Evolutionary conservation across 2,888 invertebrate genomes (phyloP), one percentile per base, ranked within the genome.

Genomic region (Bellardia pandia): DNA sequence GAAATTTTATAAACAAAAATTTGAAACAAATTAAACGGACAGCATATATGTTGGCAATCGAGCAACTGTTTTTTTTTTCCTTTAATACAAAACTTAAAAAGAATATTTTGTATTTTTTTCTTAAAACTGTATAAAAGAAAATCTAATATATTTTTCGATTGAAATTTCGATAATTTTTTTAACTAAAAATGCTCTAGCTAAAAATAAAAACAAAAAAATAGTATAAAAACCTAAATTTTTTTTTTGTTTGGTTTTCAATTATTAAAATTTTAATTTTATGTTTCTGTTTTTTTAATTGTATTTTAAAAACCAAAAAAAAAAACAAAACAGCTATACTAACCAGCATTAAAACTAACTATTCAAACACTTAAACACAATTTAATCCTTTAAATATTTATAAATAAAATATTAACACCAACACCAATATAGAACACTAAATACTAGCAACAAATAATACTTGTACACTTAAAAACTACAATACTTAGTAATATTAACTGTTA

Each of bases 11-110:
- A 64, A 42, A 60, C 13, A 56, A 79, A 69, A 79, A 30, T 76
- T 30, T 71, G 37, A 53, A 75, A 75, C 69, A 79, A 56, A 85
- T 71, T 80, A 90, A 91, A 91, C 90, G 92, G 93, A 93, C 93
- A 93, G 93, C 93, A 93, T 93, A 93, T 93, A 93, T 93, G 93
- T 93, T 93, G 93, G 93, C 93, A 93, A 93, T 93, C 93, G 93
- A 93, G 93, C 93, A 93, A 93, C 86, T 86, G 85, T 85, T 83
- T 82, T 81, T 88, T 86, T 82, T 69, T 78, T 85, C 66, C 37
- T 75, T 68, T 77, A 71, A 80, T 51, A 79, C 62, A 68, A 84
- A 69, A 51, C 45, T 53, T 71, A 42, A 53, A 81, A 79, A 77
- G 51, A 83, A 82, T 53, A 66, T 72, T 79, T 85, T 74, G 69